Evolutionary conservation across 2,888 invertebrate species (phyloP), one percentile per base, ranked within the genome.

Genomic region (Crematogaster levior): DNA sequence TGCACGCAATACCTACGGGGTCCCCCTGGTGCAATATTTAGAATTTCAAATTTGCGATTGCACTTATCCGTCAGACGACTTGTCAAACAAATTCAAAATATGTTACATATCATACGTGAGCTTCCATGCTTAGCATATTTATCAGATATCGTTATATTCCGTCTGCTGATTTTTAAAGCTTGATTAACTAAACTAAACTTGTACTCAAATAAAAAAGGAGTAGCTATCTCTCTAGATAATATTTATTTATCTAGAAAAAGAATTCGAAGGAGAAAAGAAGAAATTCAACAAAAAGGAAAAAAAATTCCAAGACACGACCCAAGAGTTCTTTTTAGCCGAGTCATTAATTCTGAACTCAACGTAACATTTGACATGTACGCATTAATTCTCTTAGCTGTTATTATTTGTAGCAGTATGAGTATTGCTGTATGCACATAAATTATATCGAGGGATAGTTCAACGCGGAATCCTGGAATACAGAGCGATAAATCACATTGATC

Each of bases 401-500:
- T 37, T 37, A 37, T 66, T 21, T 30, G 60, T 43, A 24, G n/a
- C 66, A 56, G 15, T 40, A 43, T 43, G 66, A n/a, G n/a, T n/a
- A n/a, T 66, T 43, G 60, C 53, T 7, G n/a, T n/a, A n/a, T n/a
- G 30, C 30, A 2, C 77, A 21, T 66, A 66, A 77, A 66, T 77
- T 77, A 66, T 40, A 56, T 66, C 21, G 53, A 0, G 21, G n/a
- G 46, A 7, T 60, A 58, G 46, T 56, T 56, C 18, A n/a, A 34
- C 30, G 21, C n/a, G n/a, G n/a, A 77, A 77, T 82, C 40, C 27
- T 37, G 56, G 58, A 27, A 81, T 58, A 34, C 53, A 43, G 43
- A n/a, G 68, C 43, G 53, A 82, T 81, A 70, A 70, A 82, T 82
- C 82, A 82, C 43, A 82, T 82, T 70, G 82, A 66, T 53, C 60